These are phyloP conservation scores for Kryptopterus vitreolus DNA, from an alignment of 2,797 vertebrate species.

Conservation along the genomic window DNA sequence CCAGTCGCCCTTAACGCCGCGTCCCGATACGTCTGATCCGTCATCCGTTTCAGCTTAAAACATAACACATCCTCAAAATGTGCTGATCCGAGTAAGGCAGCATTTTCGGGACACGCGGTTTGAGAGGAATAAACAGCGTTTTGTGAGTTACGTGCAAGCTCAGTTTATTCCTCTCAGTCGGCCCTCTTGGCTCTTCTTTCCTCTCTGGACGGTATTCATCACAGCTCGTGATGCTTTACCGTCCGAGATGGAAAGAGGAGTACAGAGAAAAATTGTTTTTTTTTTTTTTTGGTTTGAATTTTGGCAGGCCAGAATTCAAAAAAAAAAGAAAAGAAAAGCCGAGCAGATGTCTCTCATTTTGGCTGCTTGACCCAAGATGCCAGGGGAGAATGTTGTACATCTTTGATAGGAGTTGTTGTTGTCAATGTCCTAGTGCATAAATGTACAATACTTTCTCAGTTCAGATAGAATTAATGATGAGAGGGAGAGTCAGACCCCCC, in stretches of 20 bases:
- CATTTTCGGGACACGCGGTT: not conserved
- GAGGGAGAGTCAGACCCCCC: too few species aligned
- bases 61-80: too few species aligned
- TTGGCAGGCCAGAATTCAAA: slow-evolving; percentile 30
- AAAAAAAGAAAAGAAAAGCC: slow-evolving; percentile 4
- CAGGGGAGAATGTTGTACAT: slow-evolving; percentile 7
- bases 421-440: not conserved
- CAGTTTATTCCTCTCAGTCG: too few species aligned
- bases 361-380: not conserved
- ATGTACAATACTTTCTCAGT: slow-evolving; percentile 8
- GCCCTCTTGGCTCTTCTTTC: slow-evolving; percentile 25
- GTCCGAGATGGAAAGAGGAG: slow-evolving; percentile 21
- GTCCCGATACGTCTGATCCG: too few species aligned
- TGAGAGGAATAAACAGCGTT: too few species aligned
- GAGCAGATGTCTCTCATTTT: slow-evolving; percentile 26
- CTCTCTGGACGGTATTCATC: slow-evolving; percentile 22
- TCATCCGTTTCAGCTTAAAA: too few species aligned
- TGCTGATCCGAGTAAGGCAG: too few species aligned
- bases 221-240: slow-evolving; percentile 40
- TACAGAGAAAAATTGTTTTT: slow-evolving; percentile 28
- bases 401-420: too few species aligned
- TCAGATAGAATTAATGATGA: slow-evolving; percentile 11
- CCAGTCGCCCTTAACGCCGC: too few species aligned
- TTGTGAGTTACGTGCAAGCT: slow-evolving; percentile 15
- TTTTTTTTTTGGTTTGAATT: too few species aligned